phyloP scores from a whole-genome alignment of 2,797 vertebrate species.

The Furcifer pardalis region DNA sequence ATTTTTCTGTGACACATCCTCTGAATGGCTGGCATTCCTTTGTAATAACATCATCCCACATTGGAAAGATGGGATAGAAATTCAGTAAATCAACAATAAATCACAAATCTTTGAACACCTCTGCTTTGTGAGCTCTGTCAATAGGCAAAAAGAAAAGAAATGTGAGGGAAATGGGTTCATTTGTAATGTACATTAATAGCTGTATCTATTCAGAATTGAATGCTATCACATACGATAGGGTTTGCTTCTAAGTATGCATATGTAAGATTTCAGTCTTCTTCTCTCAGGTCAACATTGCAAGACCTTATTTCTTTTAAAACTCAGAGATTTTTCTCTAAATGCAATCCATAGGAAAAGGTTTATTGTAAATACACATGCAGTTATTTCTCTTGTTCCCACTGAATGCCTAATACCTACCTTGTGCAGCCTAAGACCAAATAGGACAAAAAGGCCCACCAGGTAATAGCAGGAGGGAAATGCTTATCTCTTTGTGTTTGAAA shows the following conservation, averaged over 20 bases:
- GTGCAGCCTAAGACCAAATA: not conserved
- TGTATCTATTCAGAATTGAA: not conserved
- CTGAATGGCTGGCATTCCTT: not conserved
- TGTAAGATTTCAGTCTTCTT: not conserved
- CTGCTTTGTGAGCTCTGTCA: no score
- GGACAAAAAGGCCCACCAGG: not conserved
- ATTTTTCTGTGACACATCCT: not conserved
- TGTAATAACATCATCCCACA: not conserved
- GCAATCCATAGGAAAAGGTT: not conserved
- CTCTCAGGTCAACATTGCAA: not conserved
- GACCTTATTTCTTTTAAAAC: not conserved
- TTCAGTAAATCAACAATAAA: no score
- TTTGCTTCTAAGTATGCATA: not conserved
- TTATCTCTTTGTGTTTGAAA: not conserved
- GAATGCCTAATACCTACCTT: not conserved
- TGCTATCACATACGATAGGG: not conserved
- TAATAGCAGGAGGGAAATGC: not conserved
- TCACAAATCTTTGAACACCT: not conserved
- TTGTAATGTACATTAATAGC: not conserved
- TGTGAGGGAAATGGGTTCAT: not conserved
- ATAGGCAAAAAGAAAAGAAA: not conserved
- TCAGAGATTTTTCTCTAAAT: not conserved
- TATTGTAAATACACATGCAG: not conserved
- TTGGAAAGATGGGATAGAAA: no score
- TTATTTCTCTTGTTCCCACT: conserved; percentile 12